Evolutionary conservation across 2,113 vertebrate species (phyloP).

Genomic region (Scomber japonicus): DNA sequence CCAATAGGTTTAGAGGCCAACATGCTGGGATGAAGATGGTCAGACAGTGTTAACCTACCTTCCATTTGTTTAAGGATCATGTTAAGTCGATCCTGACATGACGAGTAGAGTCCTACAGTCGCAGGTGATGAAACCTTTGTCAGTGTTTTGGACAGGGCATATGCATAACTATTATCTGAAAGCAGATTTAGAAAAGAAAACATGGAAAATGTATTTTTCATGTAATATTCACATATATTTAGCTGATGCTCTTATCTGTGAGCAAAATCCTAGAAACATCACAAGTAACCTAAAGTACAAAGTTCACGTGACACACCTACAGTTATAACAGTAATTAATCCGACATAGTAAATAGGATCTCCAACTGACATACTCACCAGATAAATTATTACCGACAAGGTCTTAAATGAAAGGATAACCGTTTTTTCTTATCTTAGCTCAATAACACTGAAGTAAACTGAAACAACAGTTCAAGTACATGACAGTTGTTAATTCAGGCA

Average conservation of each 20-base stretch:
- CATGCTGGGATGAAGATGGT: neutral
- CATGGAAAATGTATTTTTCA: neutral
- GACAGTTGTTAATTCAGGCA: constrained; percentile 1
- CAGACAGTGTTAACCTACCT: constrained; percentile 68
- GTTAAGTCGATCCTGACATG: constrained; percentile 83
- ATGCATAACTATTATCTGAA: constrained; percentile 83
- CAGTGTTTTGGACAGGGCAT: constrained; percentile 85
- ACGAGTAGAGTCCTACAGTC: constrained; percentile 88
- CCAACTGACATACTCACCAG: neutral
- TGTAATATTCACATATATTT: neutral
- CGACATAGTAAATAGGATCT: constrained; percentile 9
- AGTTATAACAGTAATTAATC: neutral
- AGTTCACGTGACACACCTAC: neutral
- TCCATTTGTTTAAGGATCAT: constrained; percentile 81
- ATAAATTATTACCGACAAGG: neutral
- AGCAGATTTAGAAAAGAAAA: constrained; percentile 35
- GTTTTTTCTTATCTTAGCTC: neutral
- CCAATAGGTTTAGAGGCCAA: neutral
- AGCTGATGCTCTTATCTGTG: neutral
- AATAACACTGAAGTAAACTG: neutral
- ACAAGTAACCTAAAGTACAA: neutral
- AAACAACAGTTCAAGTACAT: neutral
- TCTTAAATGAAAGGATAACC: neutral
- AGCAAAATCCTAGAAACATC: neutral
- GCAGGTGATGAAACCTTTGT: constrained; percentile 82